A percentile compares a stretch with the other conserved stretches of the same genome.
These are phyloP conservation scores for Petrolisthes cinctipes DNA, from an alignment of 2,888 invertebrate genomes.

Conservation along the genomic window DNA sequence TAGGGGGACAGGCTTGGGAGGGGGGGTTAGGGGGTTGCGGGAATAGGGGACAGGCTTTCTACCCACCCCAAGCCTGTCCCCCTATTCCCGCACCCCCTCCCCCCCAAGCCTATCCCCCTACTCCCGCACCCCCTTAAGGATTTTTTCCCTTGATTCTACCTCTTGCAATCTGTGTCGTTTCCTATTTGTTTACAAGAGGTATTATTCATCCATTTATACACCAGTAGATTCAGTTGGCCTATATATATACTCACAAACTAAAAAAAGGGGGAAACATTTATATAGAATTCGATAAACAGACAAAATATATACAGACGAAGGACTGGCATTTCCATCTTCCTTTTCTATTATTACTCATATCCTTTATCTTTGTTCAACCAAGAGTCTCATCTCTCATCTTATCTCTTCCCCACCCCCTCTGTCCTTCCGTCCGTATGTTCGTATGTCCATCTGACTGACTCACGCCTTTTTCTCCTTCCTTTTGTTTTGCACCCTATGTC, in stretches of 20 bases:
- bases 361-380: neutral
- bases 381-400: neutral
- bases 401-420: neutral
- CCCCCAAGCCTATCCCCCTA: neutral
- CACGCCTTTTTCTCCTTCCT: neutral
- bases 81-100: no score
- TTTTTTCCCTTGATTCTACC: neutral
- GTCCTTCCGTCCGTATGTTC: neutral
- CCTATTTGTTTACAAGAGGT: neutral
- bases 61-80: no score
- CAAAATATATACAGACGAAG: no score
- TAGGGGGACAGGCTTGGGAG: no score
- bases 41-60: no score
- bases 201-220: no score
- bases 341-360: neutral
- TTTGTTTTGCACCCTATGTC: neutral
- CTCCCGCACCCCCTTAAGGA: neutral
- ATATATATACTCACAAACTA: no score
- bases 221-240: no score
- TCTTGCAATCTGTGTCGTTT: neutral
- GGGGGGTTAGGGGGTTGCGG: no score
- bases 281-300: no score
- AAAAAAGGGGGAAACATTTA: no score
- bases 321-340: neutral
- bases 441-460: neutral